Conservation (phyloP, 2,888 invertebrate genomes). For the Platycheirus rosarum region DNA sequence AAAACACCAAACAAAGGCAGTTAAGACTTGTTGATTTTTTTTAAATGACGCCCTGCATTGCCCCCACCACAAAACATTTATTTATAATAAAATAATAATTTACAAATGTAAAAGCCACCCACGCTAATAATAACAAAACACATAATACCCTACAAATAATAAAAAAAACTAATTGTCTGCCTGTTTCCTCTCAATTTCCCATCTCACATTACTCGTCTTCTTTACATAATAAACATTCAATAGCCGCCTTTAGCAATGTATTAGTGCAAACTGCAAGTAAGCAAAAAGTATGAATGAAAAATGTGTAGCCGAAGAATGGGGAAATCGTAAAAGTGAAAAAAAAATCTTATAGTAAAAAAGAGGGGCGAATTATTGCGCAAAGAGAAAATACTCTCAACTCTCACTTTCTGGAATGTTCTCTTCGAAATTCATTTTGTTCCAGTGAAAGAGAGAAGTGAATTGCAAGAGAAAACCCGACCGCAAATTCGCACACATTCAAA, state of each 20-base stretch:
- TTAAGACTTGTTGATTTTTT: conserved; percentile 60
- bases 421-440: conserved; percentile 9
- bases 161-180: conserved; percentile 37
- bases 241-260: conserved; percentile 6
- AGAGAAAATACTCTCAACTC: conserved; percentile 67
- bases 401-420: conserved; percentile 52
- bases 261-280: conserved; percentile 37
- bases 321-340: conserved; percentile 48
- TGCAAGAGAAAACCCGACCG: conserved; percentile 33
- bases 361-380: conserved; percentile 37
- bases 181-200: conserved; percentile 32
- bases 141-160: conserved; percentile 30
- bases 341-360: conserved; percentile 16
- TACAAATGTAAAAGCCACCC: conserved; percentile 56
- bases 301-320: conserved; percentile 57
- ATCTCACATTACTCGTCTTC: conserved; percentile 18
- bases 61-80: too few species aligned
- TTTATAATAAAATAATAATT: conserved; percentile 52
- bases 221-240: conserved; percentile 56
- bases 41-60: conserved; percentile 46
- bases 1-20: neutral
- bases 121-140: conserved; percentile 60
- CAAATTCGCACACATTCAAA: conserved; percentile 5
- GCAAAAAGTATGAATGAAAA: conserved; percentile 74
- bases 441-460: conserved; percentile 20